Conservation (phyloP, 2,113 vertebrate genomes). For the Python bivittatus region DNA sequence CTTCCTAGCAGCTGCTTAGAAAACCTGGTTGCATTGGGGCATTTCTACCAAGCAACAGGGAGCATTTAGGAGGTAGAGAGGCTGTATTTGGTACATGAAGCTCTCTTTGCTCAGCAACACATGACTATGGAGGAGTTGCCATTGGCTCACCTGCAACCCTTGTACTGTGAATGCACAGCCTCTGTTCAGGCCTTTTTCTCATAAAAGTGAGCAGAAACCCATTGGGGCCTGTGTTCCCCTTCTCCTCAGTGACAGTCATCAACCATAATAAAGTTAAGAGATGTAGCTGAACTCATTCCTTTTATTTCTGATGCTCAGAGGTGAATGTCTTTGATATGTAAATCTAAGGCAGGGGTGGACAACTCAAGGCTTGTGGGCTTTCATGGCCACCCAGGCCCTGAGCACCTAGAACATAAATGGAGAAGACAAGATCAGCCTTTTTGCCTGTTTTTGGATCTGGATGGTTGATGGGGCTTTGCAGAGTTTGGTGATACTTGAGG, state of each 20-base stretch:
- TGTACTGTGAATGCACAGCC: background rate
- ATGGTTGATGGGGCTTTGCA: no score
- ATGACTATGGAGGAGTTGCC: background rate
- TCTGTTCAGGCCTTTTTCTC: background rate
- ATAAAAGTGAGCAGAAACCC: background rate
- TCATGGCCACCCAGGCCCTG: background rate
- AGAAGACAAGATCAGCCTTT: background rate
- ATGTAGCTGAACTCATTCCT: background rate
- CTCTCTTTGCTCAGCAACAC: background rate
- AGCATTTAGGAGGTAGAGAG: no score
- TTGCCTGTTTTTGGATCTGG: no score
- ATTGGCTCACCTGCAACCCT: background rate
- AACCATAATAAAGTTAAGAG: background rate
- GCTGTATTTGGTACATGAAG: no score
- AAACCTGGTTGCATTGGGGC: background rate
- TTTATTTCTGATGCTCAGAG: background rate
- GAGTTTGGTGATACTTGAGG: background rate
- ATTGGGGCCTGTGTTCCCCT: background rate
- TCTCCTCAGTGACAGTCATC: background rate
- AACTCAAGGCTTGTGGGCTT: background rate
- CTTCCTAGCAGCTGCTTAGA: background rate
- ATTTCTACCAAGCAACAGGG: background rate
- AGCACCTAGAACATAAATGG: background rate
- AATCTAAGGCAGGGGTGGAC: background rate
- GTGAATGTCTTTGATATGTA: background rate